These are phyloP conservation scores for Borostomias antarcticus DNA, from an alignment of 2,797 vertebrate species.

Conservation along the genomic window DNA sequence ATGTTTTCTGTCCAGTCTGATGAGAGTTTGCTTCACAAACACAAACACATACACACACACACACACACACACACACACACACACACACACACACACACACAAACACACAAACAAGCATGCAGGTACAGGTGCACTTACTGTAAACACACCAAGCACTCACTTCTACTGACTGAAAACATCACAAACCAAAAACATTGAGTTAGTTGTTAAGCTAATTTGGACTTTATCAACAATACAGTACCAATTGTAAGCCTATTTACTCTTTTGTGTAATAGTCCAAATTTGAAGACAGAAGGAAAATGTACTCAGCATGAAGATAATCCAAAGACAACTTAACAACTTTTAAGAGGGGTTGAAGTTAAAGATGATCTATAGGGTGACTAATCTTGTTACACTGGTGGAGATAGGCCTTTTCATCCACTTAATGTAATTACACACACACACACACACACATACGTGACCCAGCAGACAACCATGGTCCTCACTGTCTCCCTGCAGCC, in stretches of 20 bases:
- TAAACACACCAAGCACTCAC: background rate
- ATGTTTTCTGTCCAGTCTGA: too few species aligned
- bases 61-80: conserved; percentile 11
- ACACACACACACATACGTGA: conserved; percentile 4
- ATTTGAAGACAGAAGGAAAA: background rate
- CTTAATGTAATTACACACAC: conserved; percentile 5
- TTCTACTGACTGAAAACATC: background rate
- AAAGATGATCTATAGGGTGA: conserved; percentile 21
- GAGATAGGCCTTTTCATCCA: conserved; percentile 9
- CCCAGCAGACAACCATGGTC: background rate
- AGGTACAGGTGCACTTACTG: background rate
- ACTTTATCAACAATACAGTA: conserved; percentile 9
- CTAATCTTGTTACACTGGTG: conserved; percentile 30
- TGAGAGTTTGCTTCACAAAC: too few species aligned
- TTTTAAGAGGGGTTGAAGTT: conserved; percentile 15
- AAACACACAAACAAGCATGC: too few species aligned
- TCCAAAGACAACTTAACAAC: conserved; percentile 21
- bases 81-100: too few species aligned
- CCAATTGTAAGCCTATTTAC: too few species aligned
- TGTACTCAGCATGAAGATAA: background rate
- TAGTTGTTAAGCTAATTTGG: too few species aligned
- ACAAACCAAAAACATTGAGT: too few species aligned
- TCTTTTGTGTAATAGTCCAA: background rate
- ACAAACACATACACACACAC: background rate
- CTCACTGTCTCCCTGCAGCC: background rate